Evolutionary conservation across 2,113 vertebrate species (phyloP), one percentile per base, ranked within the genome.

Genomic region (Mesocricetus auratus): DNA sequence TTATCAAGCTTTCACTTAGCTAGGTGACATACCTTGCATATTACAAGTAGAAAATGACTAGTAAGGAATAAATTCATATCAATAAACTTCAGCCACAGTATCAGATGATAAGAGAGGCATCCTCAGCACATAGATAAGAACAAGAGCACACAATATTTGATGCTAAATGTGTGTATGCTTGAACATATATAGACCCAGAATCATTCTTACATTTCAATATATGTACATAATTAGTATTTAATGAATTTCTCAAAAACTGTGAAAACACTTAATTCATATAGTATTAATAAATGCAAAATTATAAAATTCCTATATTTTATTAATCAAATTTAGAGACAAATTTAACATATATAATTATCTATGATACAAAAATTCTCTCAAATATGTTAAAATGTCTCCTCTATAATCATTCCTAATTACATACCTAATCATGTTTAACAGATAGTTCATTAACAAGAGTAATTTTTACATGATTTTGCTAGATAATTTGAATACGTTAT

Each of bases 1-100:
- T 97, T 98, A 98, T 98, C 97, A 98, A 95, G 89, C 75, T 97
- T 98, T 90, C 78, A 39, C 75, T 97, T 98, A 98, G 96, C 93
- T 96, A 96, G 39, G 88, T 98, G 81, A 93, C 89, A 97, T 96
- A 83, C 56, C 90, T 94, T 95, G 90, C 22, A 96, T 71, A 86
- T 60, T 81, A 97, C 92, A 71, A 88, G 96, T 96, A 94, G 9
- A 79, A 96, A 69, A 93, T 94, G 45, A 69, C 56, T 93, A 74
- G 39, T 95, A 96, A n/a, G 95, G 4, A 92, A 50, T 94, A 79
- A 31, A 93, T 89, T 60, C 24, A 21, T 60, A 82, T 50, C 13
- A 3, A 16, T 85, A 98, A 82, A 77, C 92, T 78, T 96, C 42
- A 79, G 50, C 45, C 83, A 77, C 86, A 91, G 8, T 58, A 75